Percentiles rank a stretch among this genome's conserved stretches.
Conservation (phyloP, 64 coral and sea anemone species). For the Dendrophyllia cribrosa region DNA sequence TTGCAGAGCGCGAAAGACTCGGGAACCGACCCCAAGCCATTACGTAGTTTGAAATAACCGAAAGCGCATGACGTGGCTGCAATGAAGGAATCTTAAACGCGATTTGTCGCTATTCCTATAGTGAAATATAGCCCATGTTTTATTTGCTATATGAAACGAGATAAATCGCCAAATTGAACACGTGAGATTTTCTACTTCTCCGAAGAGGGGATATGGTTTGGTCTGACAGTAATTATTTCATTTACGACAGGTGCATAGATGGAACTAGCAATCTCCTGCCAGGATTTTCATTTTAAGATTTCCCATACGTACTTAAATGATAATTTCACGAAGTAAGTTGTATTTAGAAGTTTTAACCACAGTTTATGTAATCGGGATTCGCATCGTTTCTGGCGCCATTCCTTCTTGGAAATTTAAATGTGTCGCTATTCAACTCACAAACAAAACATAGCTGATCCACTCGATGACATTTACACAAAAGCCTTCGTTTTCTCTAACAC, state of each 20-base stretch:
- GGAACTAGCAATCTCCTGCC: slow-evolving; percentile 34
- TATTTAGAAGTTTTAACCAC: slow-evolving; percentile 34
- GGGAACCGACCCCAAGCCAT: neutral
- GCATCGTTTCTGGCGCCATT: slow-evolving; percentile 14
- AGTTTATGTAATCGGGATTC: slow-evolving; percentile 40
- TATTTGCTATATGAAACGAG: neutral
- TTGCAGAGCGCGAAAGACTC: neutral
- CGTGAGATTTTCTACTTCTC: neutral
- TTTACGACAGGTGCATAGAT: slow-evolving; percentile 24
- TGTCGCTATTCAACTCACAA: slow-evolving; percentile 26
- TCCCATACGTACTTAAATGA: slow-evolving; percentile 29
- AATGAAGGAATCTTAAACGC: neutral
- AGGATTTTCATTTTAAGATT: slow-evolving; percentile 55
- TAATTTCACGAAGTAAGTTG: slow-evolving; percentile 38
- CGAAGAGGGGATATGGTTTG: slow-evolving; percentile 7
- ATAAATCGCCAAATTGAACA: neutral
- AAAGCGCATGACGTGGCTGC: neutral
- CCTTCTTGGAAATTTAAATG: slow-evolving; percentile 15
- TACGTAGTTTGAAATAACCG: slow-evolving; percentile 8
- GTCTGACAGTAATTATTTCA: slow-evolving; percentile 54
- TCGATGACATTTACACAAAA: neutral
- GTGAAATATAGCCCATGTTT: too few relatives aligned
- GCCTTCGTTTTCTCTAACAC: neutral
- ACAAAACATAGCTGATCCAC: slow-evolving; percentile 13
- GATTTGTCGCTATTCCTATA: neutral